Percentiles rank a stretch among this genome's conserved stretches.
These are phyloP conservation scores for Drosophila longiperda DNA, from an alignment of 2,888 invertebrate species.

Conservation along the genomic window DNA sequence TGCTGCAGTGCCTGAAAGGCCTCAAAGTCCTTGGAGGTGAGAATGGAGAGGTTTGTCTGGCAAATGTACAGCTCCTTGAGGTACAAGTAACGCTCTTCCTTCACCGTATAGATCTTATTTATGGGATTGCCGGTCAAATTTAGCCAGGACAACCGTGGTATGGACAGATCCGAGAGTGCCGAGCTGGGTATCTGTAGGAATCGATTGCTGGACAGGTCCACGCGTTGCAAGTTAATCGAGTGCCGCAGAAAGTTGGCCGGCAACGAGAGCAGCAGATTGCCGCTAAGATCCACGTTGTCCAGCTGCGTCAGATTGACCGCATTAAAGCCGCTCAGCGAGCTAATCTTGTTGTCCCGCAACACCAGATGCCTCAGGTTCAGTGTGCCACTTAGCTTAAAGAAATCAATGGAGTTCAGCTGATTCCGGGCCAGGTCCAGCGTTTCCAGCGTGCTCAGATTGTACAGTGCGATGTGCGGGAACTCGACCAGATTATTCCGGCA, in stretches of 20 bases:
- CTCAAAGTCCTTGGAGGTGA: conserved; percentile 94
- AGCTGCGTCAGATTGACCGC: conserved; percentile 91
- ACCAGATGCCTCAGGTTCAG: conserved; percentile 91
- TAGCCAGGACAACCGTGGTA: conserved; percentile 90
- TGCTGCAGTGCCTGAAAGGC: conserved; percentile 92
- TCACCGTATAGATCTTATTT: conserved; percentile 89
- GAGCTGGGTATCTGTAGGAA: conserved; percentile 91
- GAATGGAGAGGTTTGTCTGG: conserved; percentile 91
- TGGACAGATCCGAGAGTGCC: conserved; percentile 90
- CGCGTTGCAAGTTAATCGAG: conserved; percentile 89
- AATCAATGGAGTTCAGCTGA: conserved; percentile 89
- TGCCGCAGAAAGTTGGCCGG: conserved; percentile 93
- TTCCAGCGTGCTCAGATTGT: conserved; percentile 91
- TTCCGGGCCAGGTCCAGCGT: conserved; percentile 89
- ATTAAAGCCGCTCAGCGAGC: conserved; percentile 91
- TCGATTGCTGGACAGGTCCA: conserved; percentile 92
- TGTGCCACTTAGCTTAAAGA: conserved; percentile 91
- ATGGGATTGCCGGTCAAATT: conserved; percentile 94
- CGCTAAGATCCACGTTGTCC: conserved; percentile 90
- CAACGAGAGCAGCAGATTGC: conserved; percentile 90
- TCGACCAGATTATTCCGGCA: conserved; percentile 90
- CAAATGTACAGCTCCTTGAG: conserved; percentile 93
- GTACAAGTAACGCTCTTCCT: conserved; percentile 90
- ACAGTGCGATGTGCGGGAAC: conserved; percentile 91
- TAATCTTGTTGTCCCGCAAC: conserved; percentile 90